Evolutionary conservation across 2,797 vertebrate genomes (phyloP), one percentile per base, ranked within the genome.

Genomic region (Coreius guichenoti): DNA sequence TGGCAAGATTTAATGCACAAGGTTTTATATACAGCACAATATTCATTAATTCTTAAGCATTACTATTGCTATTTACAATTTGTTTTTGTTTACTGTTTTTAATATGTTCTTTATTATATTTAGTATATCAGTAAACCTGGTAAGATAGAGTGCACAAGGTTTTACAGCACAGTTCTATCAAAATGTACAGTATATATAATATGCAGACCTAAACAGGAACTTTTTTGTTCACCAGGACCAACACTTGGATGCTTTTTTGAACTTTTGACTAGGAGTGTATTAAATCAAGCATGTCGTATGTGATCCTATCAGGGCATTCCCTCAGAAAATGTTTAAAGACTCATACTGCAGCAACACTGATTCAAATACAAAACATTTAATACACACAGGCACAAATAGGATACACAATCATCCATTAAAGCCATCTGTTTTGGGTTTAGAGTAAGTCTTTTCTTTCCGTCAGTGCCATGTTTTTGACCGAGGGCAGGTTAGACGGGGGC

Each of bases 401-500:
- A 79, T 73, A 86, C 86, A 80, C 69, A 74, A 49, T 79, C 63
- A 73, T 82, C 67, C 67, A 80, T 86, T 70, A 51, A 80, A 58
- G 39, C 21, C 89, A 90, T 82, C 47, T 90, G 90, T 87, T 89
- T 89, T 80, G 39, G 54, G 26, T 88, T 90, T 80, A 26, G 29
- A 79, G 67, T 68, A 51, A 85, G 76, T 51, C 56, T 36, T 87
- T 83, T 86, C 73, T 85, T 90, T 82, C 86, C 69, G 29, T 84
- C 87, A 84, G 82, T 82, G 47, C 76, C 51, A 58, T 84, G 74
- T 87, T 82, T 86, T 70, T 82, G 86, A 88, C 85, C 33, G 69
- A 81, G 86, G 85, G 82, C 85, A 80, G 84, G 77, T 74, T 86
- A 86, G 49, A 86, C 6, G 74, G 80, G 83, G 84, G 84, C 83